Percentiles rank a stretch among this genome's conserved stretches.
Evolutionary conservation across 2,888 invertebrate species (phyloP).

Genomic region (Tetrapedia diversipes): DNA sequence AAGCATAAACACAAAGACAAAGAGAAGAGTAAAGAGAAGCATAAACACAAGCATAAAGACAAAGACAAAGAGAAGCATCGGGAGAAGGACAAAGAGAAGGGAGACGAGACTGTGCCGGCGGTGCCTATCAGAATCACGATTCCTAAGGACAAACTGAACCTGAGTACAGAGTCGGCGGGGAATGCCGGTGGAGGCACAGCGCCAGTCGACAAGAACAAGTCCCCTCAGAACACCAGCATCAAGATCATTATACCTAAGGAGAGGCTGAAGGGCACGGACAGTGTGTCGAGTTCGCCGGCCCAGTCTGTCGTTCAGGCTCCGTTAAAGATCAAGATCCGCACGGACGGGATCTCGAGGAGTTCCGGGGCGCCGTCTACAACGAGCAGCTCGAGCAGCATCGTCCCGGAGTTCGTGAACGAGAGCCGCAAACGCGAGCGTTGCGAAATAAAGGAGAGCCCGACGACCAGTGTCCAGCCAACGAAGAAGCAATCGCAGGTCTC

Average conservation of each 20-base stretch:
- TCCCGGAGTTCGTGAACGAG: conserved; percentile 60
- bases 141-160: conserved; percentile 85
- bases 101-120: conserved; percentile 87
- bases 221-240: conserved; percentile 83
- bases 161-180: conserved; percentile 74
- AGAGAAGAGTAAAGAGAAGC: conserved; percentile 67
- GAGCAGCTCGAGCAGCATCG: conserved; percentile 57
- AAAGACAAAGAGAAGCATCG: conserved; percentile 91
- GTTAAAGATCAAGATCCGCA: conserved; percentile 92
- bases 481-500: conserved; percentile 68
- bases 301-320: conserved; percentile 73
- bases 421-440: conserved; percentile 81
- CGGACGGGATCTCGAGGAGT: conserved; percentile 86
- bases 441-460: conserved; percentile 80
- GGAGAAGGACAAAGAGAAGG: conserved; percentile 84
- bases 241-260: conserved; percentile 94
- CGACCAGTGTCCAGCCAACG: conserved; percentile 63
- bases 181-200: conserved; percentile 38
- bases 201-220: conserved; percentile 62
- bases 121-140: conserved; percentile 85
- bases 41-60: conserved; percentile 77
- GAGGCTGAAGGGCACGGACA: conserved; percentile 85
- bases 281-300: conserved; percentile 82
- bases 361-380: conserved; percentile 67
- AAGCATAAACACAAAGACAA: conserved; percentile 73